Base-by-base conservation (phyloP, 2,113 vertebrate genomes). In the Notothenia rossii region DNA sequence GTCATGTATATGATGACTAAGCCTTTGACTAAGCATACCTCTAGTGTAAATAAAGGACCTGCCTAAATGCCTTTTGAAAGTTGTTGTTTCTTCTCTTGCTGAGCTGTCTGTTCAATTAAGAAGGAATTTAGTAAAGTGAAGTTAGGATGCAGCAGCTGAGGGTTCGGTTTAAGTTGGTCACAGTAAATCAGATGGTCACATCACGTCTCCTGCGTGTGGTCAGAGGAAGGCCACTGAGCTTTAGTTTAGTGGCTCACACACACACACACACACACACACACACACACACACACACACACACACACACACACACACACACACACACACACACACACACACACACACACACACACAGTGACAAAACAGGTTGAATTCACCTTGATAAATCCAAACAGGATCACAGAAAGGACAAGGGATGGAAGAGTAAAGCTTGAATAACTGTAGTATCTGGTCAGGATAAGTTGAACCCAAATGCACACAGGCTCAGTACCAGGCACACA, bases 41-140 rank as follows among this genome's bases (percentile, higher is more conserved):
- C 75, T 29, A 79, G 86, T 87, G 86, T 79, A 88, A 64, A 89
- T 88, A 75, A 73, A 77, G 72, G 72, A 77, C 79, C 86, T 61
- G 61, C 75, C 89, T 87, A 87, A 90, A 92, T 90, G 87, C 84
- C 87, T 82, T 90, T 78, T 82, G 86, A 85, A 85, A 77, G 87
- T 78, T 73, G 60, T 54, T 82, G 73, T 67, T 75, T 79, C 79
- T 81, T 79, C 77, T 50, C 75, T 79, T 77, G 7, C 86, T 83
- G 75, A 85, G 79, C 86, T 89, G 91, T 90, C 90, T 83, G 88
- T 84, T 92, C 80, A 75, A 84, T 87, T 89, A 88, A 75, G 55
- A 55, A 33, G 71, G 77, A 62, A 72, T 84, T 84, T 80, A 70
- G 50, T 8, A 79, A 66, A 82, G 82, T 55, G 60, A 63, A 78